Conservation (phyloP, 2,797 vertebrate genomes). For the Nyctibius grandis region DNA sequence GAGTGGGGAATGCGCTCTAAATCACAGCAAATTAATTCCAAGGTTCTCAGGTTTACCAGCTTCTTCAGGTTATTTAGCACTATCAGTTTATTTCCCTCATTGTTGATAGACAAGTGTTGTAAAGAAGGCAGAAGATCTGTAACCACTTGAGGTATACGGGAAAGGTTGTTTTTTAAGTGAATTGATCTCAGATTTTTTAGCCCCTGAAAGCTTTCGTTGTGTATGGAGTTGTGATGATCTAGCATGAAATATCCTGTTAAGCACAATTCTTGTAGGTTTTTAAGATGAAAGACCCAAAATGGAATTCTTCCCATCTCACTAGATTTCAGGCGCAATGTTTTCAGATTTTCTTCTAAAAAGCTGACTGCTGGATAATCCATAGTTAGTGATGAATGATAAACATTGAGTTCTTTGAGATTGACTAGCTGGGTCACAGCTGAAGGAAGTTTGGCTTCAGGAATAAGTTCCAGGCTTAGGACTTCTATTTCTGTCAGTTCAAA, state of each 20-base stretch:
- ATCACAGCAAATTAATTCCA: slow-evolving; percentile 80
- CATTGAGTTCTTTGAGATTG: slow-evolving; percentile 76
- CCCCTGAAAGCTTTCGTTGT: slow-evolving; percentile 76
- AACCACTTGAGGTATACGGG: slow-evolving; percentile 78
- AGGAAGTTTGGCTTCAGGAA: slow-evolving; percentile 79
- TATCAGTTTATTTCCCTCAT: slow-evolving; percentile 80
- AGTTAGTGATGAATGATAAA: slow-evolving; percentile 76
- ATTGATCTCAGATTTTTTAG: slow-evolving; percentile 77
- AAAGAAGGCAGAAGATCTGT: slow-evolving; percentile 78
- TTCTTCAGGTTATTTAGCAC: slow-evolving; percentile 81
- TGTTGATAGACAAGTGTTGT: slow-evolving; percentile 78
- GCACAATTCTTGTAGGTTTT: slow-evolving; percentile 77
- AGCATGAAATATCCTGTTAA: slow-evolving; percentile 74
- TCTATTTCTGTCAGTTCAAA: slow-evolving; percentile 81
- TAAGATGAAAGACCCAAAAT: slow-evolving; percentile 79
- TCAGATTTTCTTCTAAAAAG: slow-evolving; percentile 79
- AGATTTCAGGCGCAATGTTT: slow-evolving; percentile 77
- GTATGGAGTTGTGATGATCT: slow-evolving; percentile 69
- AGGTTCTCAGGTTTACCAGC: slow-evolving; percentile 75
- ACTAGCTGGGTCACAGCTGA: slow-evolving; percentile 73
- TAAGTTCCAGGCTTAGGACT: slow-evolving; percentile 79
- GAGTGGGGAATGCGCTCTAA: slow-evolving; percentile 82
- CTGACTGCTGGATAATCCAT: slow-evolving; percentile 76
- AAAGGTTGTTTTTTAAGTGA: slow-evolving; percentile 76
- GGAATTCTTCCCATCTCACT: slow-evolving; percentile 79